These are phyloP conservation scores for Uromys caudimaculatus DNA, from an alignment of 2,797 vertebrate genomes.

Conservation along the genomic window DNA sequence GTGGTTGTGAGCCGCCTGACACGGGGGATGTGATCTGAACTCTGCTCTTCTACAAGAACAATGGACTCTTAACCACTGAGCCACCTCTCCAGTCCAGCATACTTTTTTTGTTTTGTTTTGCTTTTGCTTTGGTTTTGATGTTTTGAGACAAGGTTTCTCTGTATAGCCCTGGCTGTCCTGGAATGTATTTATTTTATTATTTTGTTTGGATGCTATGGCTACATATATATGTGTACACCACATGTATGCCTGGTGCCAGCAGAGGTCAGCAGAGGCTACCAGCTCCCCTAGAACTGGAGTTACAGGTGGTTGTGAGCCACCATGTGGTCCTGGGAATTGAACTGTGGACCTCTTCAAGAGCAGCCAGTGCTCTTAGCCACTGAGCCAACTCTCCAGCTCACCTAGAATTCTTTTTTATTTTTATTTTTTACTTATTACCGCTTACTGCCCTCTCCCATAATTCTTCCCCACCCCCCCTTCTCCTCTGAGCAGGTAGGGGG, in stretches of 20 bases:
- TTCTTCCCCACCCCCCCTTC: neutral
- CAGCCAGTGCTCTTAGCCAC: neutral
- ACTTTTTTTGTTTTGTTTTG: neutral
- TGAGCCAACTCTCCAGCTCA: neutral
- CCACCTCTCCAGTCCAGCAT: neutral
- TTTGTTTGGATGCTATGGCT: neutral
- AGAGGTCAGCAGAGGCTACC: neutral
- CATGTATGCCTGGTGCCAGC: neutral
- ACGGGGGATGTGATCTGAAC: neutral
- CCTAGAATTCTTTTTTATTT: neutral
- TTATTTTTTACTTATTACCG: neutral
- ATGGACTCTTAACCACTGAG: neutral
- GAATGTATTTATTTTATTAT: neutral
- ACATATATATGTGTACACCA: neutral
- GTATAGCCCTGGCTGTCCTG: neutral
- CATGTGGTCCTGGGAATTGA: neutral
- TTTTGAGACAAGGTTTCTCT: neutral
- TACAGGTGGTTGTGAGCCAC: neutral
- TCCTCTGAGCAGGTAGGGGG: neutral
- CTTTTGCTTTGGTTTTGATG: neutral
- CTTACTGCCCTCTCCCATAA: neutral
- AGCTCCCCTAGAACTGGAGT: neutral
- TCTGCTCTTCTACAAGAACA: neutral
- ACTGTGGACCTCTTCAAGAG: neutral
- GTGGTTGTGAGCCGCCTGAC: neutral